A percentile compares a stretch with the other conserved stretches of the same genome.
These are phyloP conservation scores for Myotis davidii DNA, from an alignment of 2,113 vertebrate genomes.

Conservation along the genomic window DNA sequence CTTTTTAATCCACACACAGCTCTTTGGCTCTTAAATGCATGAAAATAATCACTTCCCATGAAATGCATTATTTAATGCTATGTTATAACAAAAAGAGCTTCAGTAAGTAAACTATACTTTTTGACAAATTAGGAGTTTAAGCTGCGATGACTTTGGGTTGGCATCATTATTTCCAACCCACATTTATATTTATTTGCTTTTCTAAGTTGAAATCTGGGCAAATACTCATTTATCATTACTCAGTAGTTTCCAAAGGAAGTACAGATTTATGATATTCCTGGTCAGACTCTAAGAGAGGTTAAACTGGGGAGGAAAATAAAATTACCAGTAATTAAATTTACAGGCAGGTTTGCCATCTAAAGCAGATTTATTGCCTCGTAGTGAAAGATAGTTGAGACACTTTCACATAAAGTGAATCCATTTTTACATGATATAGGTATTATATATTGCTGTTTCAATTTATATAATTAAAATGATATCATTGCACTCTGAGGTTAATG, in stretches of 20 bases:
- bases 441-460: constrained; percentile 84
- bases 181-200: constrained; percentile 73
- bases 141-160: not conserved
- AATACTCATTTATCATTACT: constrained; percentile 73
- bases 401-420: constrained; percentile 77
- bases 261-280: constrained; percentile 86
- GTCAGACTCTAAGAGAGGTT: constrained; percentile 86
- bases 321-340: constrained; percentile 92
- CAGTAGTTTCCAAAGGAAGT: constrained; percentile 80
- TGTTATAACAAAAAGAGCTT: not conserved
- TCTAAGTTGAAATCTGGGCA: constrained; percentile 74
- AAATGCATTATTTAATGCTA: not conserved
- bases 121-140: constrained; percentile 30
- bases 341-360: constrained; percentile 85
- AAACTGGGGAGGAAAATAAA: constrained; percentile 89
- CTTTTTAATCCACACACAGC: not conserved
- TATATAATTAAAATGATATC: constrained; percentile 86
- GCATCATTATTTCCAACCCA: constrained; percentile 29
- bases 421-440: constrained; percentile 80
- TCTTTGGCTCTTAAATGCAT: not conserved
- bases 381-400: constrained; percentile 77
- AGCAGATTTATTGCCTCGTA: constrained; percentile 85
- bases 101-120: constrained; percentile 19
- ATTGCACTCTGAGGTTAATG: constrained; percentile 80
- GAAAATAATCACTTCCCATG: constrained; percentile 10